Evolutionary conservation across 2,113 vertebrate genomes (phyloP).

Genomic region (Cyprinodon brontotheroides): DNA sequence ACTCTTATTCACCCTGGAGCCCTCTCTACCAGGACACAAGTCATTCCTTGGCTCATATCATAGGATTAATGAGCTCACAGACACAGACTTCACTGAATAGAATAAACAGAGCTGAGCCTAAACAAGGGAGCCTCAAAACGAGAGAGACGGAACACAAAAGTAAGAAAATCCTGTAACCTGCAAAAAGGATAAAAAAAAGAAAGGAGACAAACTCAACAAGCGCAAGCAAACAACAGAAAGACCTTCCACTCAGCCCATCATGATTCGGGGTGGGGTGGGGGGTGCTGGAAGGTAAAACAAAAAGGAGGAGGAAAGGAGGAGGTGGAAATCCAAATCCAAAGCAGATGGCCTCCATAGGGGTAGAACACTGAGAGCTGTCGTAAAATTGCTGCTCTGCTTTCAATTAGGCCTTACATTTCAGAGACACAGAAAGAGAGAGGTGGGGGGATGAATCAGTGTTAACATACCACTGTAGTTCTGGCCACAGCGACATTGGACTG

Average conservation of each 20-base stretch:
- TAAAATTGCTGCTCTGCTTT: conserved; percentile 78
- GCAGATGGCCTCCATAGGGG: conserved; percentile 83
- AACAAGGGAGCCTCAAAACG: conserved; percentile 32
- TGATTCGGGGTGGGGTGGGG: conserved; percentile 34
- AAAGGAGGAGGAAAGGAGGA: conserved; percentile 30
- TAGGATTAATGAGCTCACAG: conserved; percentile 64
- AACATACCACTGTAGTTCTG: conserved; percentile 54
- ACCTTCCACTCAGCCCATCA: conserved; percentile 74
- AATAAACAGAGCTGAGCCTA: conserved; percentile 50
- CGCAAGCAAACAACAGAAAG: conserved; percentile 64
- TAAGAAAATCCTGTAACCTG: conserved; percentile 32
- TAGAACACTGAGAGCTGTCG: conserved; percentile 69
- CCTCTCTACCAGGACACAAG: conserved; percentile 39
- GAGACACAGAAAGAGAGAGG: conserved; percentile 29
- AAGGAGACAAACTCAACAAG: conserved; percentile 73
- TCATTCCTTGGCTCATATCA: conserved; percentile 46
- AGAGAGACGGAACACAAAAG: conserved; percentile 20
- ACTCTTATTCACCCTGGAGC: conserved; percentile 42
- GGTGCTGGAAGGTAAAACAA: conserved; percentile 44
- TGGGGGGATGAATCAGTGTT: conserved; percentile 31
- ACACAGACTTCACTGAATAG: conserved; percentile 50
- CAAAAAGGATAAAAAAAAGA: conserved; percentile 32
- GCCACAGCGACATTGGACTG: conserved; percentile 49
- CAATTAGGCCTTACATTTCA: conserved; percentile 75
- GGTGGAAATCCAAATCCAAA: conserved; percentile 80